A percentile compares a stretch with the other conserved stretches of the same genome.
These are phyloP conservation scores for Maniola hyperantus DNA, from an alignment of 2,888 invertebrate genomes.

Conservation along the genomic window DNA sequence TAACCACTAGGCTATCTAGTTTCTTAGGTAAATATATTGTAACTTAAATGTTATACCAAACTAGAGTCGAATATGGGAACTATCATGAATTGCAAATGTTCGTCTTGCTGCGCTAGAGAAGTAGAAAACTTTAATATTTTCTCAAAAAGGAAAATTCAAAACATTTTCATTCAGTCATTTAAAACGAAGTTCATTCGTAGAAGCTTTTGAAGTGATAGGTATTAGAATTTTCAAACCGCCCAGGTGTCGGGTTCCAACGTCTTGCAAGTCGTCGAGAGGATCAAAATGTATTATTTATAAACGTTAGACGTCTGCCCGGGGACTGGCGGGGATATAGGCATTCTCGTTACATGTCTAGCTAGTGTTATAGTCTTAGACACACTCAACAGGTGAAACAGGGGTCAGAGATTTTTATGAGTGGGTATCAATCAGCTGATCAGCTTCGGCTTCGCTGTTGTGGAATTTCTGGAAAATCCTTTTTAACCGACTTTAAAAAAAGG, in stretches of 20 bases:
- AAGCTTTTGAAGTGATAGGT: constrained; percentile 42
- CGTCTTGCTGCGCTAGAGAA: neutral
- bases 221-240: constrained; percentile 45
- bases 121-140: constrained; percentile 16
- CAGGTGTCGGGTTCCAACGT: constrained; percentile 45
- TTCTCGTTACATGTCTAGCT: constrained; percentile 28
- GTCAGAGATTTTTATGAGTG: neutral
- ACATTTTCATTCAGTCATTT: constrained; percentile 25
- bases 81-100: constrained; percentile 6
- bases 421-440: no score
- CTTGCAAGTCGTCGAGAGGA: constrained; percentile 50
- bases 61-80: neutral
- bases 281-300: constrained; percentile 69
- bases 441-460: no score
- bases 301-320: constrained; percentile 46
- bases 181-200: constrained; percentile 29
- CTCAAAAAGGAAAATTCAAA: constrained; percentile 15
- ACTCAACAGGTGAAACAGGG: constrained; percentile 17
- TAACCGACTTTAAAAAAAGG: no score
- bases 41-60: neutral
- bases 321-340: constrained; percentile 40
- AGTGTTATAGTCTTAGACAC: constrained; percentile 26
- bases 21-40: no score
- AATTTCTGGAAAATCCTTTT: no score
- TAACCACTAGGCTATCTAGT: no score